phyloP scores from a whole-genome alignment of 37 sponge, comb jelly and placozoan species.

The Diacarnus erythraeanus region DNA sequence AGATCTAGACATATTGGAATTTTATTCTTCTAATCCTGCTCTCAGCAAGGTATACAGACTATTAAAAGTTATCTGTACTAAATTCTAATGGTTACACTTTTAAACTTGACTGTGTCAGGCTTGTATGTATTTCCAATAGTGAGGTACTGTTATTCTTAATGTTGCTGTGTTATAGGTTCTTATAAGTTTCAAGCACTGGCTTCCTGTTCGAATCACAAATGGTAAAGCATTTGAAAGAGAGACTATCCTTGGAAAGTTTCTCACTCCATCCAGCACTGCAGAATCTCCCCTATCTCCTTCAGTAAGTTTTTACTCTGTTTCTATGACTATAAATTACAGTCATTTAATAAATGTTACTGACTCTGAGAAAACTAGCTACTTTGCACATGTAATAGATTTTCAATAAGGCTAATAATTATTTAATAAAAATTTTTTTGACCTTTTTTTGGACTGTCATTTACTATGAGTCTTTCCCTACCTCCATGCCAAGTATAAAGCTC shows the following conservation, averaged over 20 bases:
- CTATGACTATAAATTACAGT: not conserved
- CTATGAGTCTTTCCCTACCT: too few relatives aligned
- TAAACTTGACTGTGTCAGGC: not conserved
- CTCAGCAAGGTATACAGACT: constrained; percentile 34
- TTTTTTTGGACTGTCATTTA: too few relatives aligned
- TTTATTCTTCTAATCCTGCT: constrained; percentile 5
- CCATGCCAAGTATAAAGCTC: too few relatives aligned
- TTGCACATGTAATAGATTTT: too few relatives aligned
- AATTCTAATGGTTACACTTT: not conserved
- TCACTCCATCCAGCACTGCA: constrained; percentile 35
- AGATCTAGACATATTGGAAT: not conserved
- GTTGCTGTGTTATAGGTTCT: constrained; percentile 17
- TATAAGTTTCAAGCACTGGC: constrained; percentile 34
- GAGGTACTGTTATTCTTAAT: not conserved
- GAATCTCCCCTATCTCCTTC: constrained; percentile 29
- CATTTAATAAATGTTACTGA: too few relatives aligned
- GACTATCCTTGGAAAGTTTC: constrained; percentile 58
- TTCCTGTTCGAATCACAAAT: not conserved
- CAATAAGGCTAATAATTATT: too few relatives aligned
- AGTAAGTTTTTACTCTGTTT: constrained; percentile 17
- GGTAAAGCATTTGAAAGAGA: constrained; percentile 50
- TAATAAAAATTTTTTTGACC: too few relatives aligned
- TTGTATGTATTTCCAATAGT: not conserved
- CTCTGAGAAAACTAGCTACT: too few relatives aligned
- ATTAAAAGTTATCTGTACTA: too few relatives aligned